phyloP scores from a whole-genome alignment of 2,888 invertebrate species.

The Sesia apiformis region DNA sequence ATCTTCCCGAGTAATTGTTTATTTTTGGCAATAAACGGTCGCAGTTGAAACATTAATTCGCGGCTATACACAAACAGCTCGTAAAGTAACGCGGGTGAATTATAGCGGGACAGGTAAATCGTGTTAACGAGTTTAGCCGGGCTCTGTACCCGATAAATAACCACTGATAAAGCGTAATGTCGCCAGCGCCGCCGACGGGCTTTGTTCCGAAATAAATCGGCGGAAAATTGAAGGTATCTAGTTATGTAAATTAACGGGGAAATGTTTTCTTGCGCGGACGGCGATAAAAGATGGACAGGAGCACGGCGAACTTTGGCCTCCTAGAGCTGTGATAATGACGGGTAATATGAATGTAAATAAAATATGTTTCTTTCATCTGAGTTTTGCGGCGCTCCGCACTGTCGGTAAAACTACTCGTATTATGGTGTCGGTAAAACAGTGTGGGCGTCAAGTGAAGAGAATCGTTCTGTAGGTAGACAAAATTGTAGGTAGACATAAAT shows the following conservation, averaged over 20 bases:
- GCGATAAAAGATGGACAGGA: too few relatives aligned
- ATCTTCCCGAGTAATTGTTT: not conserved
- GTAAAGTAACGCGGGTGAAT: constrained; percentile 39
- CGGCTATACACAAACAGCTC: constrained; percentile 39
- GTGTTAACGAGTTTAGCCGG: constrained; percentile 43
- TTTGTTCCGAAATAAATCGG: constrained; percentile 35
- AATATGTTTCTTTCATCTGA: too few relatives aligned
- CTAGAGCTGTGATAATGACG: too few relatives aligned
- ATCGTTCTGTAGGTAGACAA: too few relatives aligned
- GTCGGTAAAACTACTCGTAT: too few relatives aligned
- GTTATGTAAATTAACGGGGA: constrained; percentile 17
- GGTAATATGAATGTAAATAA: too few relatives aligned
- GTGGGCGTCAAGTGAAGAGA: too few relatives aligned
- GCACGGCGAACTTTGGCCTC: too few relatives aligned
- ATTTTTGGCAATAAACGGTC: constrained; percentile 1
- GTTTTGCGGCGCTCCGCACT: too few relatives aligned
- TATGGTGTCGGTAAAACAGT: too few relatives aligned
- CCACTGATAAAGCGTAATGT: constrained; percentile 36
- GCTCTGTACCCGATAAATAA: constrained; percentile 36
- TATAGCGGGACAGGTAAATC: constrained; percentile 45
- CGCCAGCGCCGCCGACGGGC: constrained; percentile 3
- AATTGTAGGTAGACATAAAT: too few relatives aligned
- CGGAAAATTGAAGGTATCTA: constrained; percentile 1
- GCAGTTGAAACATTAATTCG: constrained; percentile 32
- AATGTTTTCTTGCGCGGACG: constrained; percentile 14